Evolutionary conservation across 2,797 vertebrate species (phyloP), one percentile per base, ranked within the genome.

Genomic region (Gila robusta): DNA sequence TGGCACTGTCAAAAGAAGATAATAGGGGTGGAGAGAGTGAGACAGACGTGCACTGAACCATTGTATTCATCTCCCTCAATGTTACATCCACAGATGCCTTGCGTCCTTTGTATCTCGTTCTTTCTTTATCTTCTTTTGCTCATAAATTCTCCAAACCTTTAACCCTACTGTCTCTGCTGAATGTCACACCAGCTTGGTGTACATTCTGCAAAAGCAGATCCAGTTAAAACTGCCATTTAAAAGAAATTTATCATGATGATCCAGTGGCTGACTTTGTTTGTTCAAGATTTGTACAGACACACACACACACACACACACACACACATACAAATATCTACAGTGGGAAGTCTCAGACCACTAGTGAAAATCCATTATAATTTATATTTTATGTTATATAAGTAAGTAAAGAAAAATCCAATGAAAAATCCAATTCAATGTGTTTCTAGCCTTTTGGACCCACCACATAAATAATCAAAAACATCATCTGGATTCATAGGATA

Each of bases 1-100:
- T 99, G 97, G 96, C 96, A 95, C 96, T 98, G 98, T 98, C 98
- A 97, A 93, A 94, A 89, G 92, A 95, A 97, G 97, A 98, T 98
- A 98, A 99, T 98, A 97, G 97, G 96, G 95, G 96, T 94, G 94
- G 87, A 82, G 71, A 83, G 73, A 72, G 44, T 59, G 78, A 82
- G 79, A 85, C 32, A 88, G 83, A 79, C 79, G n/a, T 35, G 52
- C 26, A 49, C 39, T 74, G 81, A 79, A 72, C 67, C 54, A 70
- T 56, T 87, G 82, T 69, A 72, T 83, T 79, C 76, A 79, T 83
- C 82, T 84, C 81, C 41, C 62, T 81, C 77, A 74, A 37, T 81
- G 78, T 52, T 81, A 81, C 79, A 86, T 74, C 49, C 73, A 35
- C 66, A 74, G 84, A 82, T 73, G 79, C 76, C 81, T 91, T 89